Base-by-base conservation (phyloP, 1,140 invertebrate genomes). In the Drosophila neocordata region DNA sequence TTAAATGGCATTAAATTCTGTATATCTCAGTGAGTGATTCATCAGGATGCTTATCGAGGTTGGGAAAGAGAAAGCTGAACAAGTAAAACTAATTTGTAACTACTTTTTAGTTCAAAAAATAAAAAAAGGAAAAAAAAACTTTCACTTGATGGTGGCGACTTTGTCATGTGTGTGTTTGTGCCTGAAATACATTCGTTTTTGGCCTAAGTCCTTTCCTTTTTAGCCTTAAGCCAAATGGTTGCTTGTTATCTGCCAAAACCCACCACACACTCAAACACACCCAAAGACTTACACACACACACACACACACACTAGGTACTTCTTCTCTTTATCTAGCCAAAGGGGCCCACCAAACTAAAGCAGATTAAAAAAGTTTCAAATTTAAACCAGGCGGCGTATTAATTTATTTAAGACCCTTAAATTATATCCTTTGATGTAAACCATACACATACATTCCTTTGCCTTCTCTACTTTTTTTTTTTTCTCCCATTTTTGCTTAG, bases 331-430 rank as follows among this genome's bases (percentile, higher is more conserved):
- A 48, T 48, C 38, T 62, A 48, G 60, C 8, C 57, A 15, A 31
- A 44, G 52, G 44, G 41, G 15, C 41, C 41, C 41, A 48, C 18
- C 60, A 55, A 73, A 68, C 73, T 78, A 79, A 77, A 77, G 78
- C 75, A 88, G 82, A 87, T 87, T 87, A 88, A 87, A 87, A 87
- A 87, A 87, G 82, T 87, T 87, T 88, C 51, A 79, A 75, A 83
- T 88, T 85, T 88, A 87, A 87, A 68, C 69, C 79, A 51, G 52
- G 61, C 79, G 64, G 61, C 71, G 79, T 79, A 88, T 88, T 87
- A 82, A 87, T 87, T 87, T 87, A 87, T 87, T 88, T 87, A 87
- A 87, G 78, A 82, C 82, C 82, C 83, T 76, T 83, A 82, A 88
- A 88, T 88, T 88, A 82, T 88, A 88, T 87, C 83, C 82, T 87